Conservation (phyloP, 2,888 invertebrate species). For the Epiblema foenella region DNA sequence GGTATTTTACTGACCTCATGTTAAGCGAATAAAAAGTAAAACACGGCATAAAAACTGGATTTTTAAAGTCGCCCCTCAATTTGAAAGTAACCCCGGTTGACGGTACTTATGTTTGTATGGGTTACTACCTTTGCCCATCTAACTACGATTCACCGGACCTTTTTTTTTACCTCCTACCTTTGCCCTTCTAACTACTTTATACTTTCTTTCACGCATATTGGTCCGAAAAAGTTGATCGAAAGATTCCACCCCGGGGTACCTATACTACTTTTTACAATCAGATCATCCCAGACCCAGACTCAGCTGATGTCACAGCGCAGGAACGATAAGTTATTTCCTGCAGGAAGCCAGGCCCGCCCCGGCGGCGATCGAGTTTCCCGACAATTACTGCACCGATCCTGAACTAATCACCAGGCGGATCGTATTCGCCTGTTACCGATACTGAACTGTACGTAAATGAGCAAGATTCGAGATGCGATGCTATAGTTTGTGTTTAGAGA, state of each 20-base stretch:
- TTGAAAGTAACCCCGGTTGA: too few species aligned
- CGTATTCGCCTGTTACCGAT: not conserved
- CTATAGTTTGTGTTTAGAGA: not conserved
- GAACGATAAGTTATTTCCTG: conserved; percentile 19
- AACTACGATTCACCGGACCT: too few species aligned
- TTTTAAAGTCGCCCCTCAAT: too few species aligned
- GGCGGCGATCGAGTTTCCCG: conserved; percentile 18
- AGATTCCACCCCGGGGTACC: not conserved
- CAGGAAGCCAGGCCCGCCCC: not conserved
- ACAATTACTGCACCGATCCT: conserved; percentile 17
- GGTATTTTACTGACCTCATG: too few species aligned
- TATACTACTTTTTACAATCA: not conserved
- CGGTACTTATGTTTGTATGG: too few species aligned
- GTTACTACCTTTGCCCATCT: too few species aligned
- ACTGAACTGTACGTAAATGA: not conserved
- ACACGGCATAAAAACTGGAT: too few species aligned
- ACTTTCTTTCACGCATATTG: too few species aligned
- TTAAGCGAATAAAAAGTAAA: too few species aligned
- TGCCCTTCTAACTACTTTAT: too few species aligned
- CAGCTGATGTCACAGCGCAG: not conserved
- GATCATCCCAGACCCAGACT: not conserved
- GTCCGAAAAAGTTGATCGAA: not conserved
- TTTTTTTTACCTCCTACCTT: too few species aligned
- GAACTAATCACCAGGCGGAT: not conserved
- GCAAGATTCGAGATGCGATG: not conserved